Percentiles rank a stretch among this genome's conserved stretches.
These are phyloP conservation scores for Triplophysa yarkandensis DNA, from an alignment of 2,797 vertebrate genomes.

Conservation along the genomic window DNA sequence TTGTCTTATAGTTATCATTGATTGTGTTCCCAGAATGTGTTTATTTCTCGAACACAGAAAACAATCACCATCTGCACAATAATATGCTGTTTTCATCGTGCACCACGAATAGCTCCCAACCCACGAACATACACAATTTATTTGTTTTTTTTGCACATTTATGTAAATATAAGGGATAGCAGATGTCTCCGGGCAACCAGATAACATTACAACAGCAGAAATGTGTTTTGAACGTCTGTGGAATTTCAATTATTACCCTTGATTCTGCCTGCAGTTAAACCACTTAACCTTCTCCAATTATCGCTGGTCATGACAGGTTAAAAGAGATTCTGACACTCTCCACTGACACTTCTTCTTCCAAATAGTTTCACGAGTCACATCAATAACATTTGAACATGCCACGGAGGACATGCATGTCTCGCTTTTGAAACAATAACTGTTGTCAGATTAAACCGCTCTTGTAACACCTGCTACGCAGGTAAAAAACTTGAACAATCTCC, in stretches of 20 bases:
- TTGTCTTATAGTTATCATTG: not conserved
- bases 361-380: not conserved
- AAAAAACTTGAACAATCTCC: not conserved
- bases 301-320: conserved; percentile 12
- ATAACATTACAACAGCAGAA: conserved; percentile 41
- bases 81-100: conserved; percentile 68
- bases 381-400: conserved; percentile 7
- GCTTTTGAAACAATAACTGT: not conserved
- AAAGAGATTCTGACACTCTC: conserved; percentile 18
- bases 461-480: conserved; percentile 1
- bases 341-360: not conserved
- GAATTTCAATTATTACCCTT: conserved; percentile 39
- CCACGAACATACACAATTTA: conserved; percentile 64
- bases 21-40: conserved; percentile 15
- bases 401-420: not conserved
- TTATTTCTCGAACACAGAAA: conserved; percentile 18
- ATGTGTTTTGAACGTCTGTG: conserved; percentile 26
- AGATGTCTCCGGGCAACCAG: conserved; percentile 37
- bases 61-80: conserved; percentile 63
- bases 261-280: conserved; percentile 24
- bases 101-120: conserved; percentile 62
- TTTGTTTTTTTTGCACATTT: conserved; percentile 29
- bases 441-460: not conserved
- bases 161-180: conserved; percentile 32
- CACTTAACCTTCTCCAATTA: conserved; percentile 1